phyloP scores from a whole-genome alignment of 2,113 vertebrate species.

The Ellobius talpinus region DNA sequence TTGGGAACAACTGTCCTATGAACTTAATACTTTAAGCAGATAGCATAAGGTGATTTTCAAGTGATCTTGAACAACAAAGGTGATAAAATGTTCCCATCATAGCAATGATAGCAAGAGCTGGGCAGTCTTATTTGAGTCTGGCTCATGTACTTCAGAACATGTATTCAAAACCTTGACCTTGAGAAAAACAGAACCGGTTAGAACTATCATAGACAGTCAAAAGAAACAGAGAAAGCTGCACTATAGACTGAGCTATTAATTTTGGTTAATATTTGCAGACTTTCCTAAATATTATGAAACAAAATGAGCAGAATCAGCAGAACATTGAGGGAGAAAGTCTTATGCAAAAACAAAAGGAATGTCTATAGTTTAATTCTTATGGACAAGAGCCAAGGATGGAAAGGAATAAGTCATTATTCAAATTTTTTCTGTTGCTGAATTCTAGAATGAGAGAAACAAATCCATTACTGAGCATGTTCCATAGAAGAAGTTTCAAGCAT shows the following conservation, averaged over 20 bases:
- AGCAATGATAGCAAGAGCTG: neutral
- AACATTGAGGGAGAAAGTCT: neutral
- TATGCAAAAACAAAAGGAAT: neutral
- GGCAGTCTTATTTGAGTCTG: neutral
- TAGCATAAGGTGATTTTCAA: neutral
- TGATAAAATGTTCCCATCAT: neutral
- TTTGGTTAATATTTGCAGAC: neutral
- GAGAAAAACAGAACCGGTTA: neutral
- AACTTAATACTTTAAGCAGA: neutral
- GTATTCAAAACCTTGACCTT: neutral
- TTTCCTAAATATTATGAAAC: neutral
- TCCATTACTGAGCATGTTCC: neutral
- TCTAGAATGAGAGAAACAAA: neutral
- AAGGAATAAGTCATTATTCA: neutral
- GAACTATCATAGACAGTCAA: neutral
- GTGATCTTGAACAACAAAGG: neutral
- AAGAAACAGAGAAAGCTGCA: neutral
- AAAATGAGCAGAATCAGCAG: neutral
- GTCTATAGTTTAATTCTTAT: constrained; percentile 5
- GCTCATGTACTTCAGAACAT: neutral
- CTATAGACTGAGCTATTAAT: neutral
- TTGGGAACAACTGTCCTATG: neutral
- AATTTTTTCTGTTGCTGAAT: neutral
- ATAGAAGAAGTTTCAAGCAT: neutral
- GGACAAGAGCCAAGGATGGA: neutral